These are phyloP conservation scores for Bovichtus diacanthus DNA, from an alignment of 2,797 vertebrate species.

Conservation along the genomic window DNA sequence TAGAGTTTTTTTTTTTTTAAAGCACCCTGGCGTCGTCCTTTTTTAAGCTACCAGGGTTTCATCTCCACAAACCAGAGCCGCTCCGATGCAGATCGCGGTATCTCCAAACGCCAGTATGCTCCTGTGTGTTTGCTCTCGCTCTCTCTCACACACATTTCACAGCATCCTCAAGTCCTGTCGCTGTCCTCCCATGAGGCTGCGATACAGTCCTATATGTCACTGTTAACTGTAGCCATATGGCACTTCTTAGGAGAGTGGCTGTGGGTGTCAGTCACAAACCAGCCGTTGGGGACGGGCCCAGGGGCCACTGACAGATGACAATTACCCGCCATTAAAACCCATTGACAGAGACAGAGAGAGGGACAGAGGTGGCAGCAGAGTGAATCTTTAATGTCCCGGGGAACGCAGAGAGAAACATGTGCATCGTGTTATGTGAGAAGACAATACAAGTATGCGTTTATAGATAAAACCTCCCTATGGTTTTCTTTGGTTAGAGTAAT, in stretches of 20 bases:
- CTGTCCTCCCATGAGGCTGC: slow-evolving; percentile 43
- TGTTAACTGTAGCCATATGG: slow-evolving; percentile 68
- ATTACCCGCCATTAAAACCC: slow-evolving; percentile 75
- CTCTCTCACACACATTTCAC: slow-evolving; percentile 33
- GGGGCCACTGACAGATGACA: slow-evolving; percentile 72
- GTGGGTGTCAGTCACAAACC: slow-evolving; percentile 66
- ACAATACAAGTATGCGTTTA: neutral
- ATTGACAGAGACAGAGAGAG: slow-evolving; percentile 50
- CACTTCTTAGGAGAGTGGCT: slow-evolving; percentile 50
- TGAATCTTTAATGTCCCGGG: slow-evolving; percentile 8
- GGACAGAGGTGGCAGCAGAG: neutral
- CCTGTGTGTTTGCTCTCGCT: slow-evolving; percentile 32
- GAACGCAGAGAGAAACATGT: neutral
- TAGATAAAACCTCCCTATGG: neutral
- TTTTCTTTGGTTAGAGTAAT: neutral
- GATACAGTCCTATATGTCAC: slow-evolving; percentile 59
- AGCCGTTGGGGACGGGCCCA: slow-evolving; percentile 70
- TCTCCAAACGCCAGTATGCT: slow-evolving; percentile 35
- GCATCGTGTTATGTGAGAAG: neutral
- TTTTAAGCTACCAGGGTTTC: slow-evolving; percentile 24
- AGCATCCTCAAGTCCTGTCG: slow-evolving; percentile 38
- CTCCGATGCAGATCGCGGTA: slow-evolving; percentile 12
- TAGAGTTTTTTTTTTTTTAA: too few species aligned
- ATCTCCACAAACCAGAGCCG: slow-evolving; percentile 17
- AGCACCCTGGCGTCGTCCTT: neutral